phyloP scores from a whole-genome alignment of 2,797 vertebrate species.

The Carcharodon carcharias region DNA sequence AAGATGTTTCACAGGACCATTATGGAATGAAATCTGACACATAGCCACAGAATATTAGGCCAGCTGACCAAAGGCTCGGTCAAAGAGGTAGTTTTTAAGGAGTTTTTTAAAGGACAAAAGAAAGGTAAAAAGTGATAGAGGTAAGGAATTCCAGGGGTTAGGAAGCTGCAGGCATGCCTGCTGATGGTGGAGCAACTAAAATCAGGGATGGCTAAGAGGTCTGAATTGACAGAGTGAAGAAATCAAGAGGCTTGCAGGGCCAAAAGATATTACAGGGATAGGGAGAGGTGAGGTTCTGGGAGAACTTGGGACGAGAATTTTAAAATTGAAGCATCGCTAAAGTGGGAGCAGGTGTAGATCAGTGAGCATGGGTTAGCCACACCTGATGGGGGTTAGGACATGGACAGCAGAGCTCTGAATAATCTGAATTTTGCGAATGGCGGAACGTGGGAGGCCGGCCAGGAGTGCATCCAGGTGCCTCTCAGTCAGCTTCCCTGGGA shows the following conservation, averaged over 20 bases:
- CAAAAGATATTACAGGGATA: no score
- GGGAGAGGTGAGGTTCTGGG: background rate
- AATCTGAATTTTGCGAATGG: background rate
- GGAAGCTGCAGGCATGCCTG: background rate
- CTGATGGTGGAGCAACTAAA: background rate
- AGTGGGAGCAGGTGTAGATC: no score
- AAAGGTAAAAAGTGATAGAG: background rate
- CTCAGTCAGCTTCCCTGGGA: background rate
- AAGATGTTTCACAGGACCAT: no score
- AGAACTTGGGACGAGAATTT: background rate
- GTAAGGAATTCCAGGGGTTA: background rate
- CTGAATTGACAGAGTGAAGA: background rate
- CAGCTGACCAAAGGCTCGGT: no score
- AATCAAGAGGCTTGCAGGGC: background rate
- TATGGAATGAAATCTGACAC: no score
- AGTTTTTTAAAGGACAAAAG: no score
- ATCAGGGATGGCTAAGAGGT: background rate
- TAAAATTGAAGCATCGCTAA: background rate
- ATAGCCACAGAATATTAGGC: no score
- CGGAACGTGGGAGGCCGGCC: background rate
- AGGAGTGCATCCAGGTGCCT: background rate
- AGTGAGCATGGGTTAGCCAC: background rate
- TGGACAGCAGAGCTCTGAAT: background rate
- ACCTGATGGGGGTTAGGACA: background rate
- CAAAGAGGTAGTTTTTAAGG: no score